Percentiles rank a stretch among this genome's conserved stretches.
phyloP scores from a whole-genome alignment of 1,140 invertebrate species.

The Rhopalosiphum maidis region DNA sequence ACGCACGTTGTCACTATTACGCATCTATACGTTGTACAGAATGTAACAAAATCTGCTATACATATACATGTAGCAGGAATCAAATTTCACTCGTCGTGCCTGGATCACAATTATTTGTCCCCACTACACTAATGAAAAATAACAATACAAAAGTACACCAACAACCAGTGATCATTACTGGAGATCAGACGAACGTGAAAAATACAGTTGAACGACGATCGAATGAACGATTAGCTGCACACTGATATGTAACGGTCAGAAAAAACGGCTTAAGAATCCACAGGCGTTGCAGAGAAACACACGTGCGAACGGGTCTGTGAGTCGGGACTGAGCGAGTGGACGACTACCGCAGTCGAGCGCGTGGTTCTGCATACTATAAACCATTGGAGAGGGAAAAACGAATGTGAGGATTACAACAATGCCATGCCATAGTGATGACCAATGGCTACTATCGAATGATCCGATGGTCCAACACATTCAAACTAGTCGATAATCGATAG shows the following conservation, averaged over 20 bases:
- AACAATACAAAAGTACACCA: neutral
- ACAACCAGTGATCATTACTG: neutral
- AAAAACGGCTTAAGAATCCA: no score
- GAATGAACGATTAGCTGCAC: no score
- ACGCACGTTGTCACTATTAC: neutral
- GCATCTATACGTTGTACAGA: neutral
- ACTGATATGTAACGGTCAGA: no score
- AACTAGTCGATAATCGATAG: no score
- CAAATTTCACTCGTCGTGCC: neutral
- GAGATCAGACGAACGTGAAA: neutral
- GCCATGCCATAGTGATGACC: no score
- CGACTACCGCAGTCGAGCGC: no score
- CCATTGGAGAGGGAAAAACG: neutral
- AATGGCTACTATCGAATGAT: neutral
- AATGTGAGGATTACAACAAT: neutral
- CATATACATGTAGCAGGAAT: neutral
- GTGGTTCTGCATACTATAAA: no score
- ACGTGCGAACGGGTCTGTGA: no score
- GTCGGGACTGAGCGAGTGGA: no score
- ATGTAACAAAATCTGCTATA: neutral
- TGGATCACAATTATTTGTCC: no score
- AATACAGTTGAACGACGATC: neutral
- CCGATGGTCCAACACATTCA: no score
- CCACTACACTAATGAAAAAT: neutral
- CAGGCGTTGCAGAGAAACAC: no score